Conservation (phyloP, 1,140 invertebrate genomes). For the Hypsibius dujardini region DNA sequence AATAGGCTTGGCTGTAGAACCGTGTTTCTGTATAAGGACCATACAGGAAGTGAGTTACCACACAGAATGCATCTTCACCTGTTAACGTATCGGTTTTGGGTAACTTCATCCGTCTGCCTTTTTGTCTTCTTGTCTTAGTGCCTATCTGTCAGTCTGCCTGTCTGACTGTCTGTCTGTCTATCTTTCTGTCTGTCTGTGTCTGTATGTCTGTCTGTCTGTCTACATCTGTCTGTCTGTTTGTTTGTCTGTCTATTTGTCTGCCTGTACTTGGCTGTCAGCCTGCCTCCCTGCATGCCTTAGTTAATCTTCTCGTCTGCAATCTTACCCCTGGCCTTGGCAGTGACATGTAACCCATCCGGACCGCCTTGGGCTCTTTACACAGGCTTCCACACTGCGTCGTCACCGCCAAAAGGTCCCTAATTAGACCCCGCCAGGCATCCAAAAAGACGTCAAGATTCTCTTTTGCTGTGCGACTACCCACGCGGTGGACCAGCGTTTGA, state of each 20-base stretch:
- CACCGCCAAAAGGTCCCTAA: constrained; percentile 64
- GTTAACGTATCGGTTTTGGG: constrained; percentile 19
- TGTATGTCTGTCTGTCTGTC: no score
- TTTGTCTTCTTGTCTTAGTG: no score
- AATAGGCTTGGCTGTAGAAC: constrained; percentile 70
- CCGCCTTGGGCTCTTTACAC: background rate
- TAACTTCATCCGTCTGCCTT: constrained; percentile 19
- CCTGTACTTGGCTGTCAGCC: no score
- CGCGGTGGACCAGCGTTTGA: constrained; percentile 70
- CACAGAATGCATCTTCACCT: background rate
- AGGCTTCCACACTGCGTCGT: constrained; percentile 32
- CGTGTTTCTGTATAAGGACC: constrained; percentile 62
- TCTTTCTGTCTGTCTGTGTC: no score
- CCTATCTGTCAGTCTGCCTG: no score
- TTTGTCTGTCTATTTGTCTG: no score
- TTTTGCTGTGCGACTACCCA: constrained; percentile 78
- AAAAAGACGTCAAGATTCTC: constrained; percentile 95
- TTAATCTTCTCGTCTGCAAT: no score
- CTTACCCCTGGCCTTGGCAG: constrained; percentile 77
- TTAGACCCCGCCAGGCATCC: constrained; percentile 87
- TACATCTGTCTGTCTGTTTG: no score
- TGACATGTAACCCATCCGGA: constrained; percentile 51
- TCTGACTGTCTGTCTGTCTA: no score
- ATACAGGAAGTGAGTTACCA: constrained; percentile 21
- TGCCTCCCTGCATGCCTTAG: no score